A percentile compares a stretch with the other conserved stretches of the same genome.
phyloP scores from a whole-genome alignment of 2,797 vertebrate species.

The Ibycter americanus region DNA sequence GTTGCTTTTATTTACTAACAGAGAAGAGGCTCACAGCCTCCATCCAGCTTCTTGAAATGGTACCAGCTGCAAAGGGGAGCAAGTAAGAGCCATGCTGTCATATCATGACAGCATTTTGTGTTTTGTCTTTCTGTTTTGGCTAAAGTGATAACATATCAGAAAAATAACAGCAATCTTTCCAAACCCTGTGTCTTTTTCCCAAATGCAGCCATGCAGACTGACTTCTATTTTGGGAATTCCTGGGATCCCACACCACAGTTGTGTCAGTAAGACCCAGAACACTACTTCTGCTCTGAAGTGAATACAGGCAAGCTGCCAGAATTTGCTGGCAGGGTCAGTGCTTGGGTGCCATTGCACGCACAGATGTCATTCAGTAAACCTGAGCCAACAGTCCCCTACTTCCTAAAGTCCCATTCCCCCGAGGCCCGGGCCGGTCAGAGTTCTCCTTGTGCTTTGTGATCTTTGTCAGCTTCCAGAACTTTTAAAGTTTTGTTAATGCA shows the following conservation, averaged over 20 bases:
- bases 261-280: neutral
- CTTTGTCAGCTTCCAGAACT: neutral
- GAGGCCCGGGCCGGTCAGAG: neutral
- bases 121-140: neutral
- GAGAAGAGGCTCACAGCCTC: neutral
- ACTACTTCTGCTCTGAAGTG: neutral
- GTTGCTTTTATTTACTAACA: neutral
- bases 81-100: neutral
- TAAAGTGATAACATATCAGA: neutral
- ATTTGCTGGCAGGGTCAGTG: neutral
- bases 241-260: neutral
- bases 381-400: fast-evolving
- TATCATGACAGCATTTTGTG: neutral
- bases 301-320: neutral
- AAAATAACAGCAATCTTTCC: neutral
- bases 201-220: neutral
- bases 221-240: neutral
- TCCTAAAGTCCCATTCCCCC: neutral
- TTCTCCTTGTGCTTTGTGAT: neutral
- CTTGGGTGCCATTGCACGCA: neutral
- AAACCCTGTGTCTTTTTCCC: neutral
- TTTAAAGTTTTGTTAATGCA: neutral
- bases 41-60: neutral
- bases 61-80: neutral
- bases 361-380: neutral